These are phyloP conservation scores for Poeciliopsis retropinna DNA, from an alignment of 2,113 vertebrate genomes.

Conservation along the genomic window DNA sequence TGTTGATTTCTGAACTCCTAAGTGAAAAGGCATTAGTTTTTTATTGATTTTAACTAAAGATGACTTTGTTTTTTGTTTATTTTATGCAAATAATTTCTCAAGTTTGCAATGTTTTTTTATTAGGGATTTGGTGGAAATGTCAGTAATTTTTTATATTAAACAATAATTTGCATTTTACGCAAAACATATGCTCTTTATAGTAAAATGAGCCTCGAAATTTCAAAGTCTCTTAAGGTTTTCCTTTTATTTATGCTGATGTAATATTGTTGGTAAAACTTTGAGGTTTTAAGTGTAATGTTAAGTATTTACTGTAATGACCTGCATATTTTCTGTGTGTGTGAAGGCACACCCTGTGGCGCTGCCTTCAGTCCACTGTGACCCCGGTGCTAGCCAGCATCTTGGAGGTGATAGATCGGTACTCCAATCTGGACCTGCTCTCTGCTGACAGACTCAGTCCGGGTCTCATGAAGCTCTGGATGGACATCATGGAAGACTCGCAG, in stretches of 20 bases:
- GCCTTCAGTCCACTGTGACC: conserved; percentile 72
- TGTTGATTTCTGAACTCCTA: no score
- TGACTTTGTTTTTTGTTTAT: neutral
- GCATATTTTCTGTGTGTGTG: neutral
- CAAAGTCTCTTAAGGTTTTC: no score
- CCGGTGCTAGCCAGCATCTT: conserved; percentile 72
- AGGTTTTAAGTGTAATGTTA: neutral
- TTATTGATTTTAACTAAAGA: neutral
- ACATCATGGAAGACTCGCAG: conserved; percentile 75
- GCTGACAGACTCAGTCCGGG: conserved; percentile 44
- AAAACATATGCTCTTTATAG: no score
- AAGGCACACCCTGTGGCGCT: conserved; percentile 80
- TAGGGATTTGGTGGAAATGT: no score
- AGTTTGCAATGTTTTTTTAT: no score
- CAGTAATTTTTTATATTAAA: no score
- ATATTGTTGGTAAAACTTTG: neutral
- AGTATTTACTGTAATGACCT: neutral
- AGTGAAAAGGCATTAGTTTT: no score
- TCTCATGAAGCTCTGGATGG: conserved; percentile 72
- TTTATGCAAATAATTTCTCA: neutral
- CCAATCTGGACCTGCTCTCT: conserved; percentile 72
- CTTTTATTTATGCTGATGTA: no score
- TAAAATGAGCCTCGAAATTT: no score
- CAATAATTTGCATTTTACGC: no score
- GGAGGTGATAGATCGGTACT: conserved; percentile 74